phyloP scores from a whole-genome alignment of 2,888 invertebrate species.

The Rotaria magnacalcarata region DNA sequence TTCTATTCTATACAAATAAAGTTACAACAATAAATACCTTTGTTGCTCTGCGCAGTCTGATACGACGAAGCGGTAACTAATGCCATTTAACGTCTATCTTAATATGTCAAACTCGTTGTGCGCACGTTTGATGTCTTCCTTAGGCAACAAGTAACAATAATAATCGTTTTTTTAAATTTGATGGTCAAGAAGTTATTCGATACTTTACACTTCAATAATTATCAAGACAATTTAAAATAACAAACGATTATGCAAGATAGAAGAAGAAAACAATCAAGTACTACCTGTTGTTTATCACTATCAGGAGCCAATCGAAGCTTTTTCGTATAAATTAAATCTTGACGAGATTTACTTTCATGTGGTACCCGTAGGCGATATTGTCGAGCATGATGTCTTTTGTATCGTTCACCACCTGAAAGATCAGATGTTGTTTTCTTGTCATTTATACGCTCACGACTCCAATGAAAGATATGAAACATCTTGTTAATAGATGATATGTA shows the following conservation, averaged over 20 bases:
- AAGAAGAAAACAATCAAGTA: not conserved
- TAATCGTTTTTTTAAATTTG: not conserved
- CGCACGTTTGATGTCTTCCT: not conserved
- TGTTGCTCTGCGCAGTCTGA: not conserved
- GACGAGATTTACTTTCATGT: not conserved
- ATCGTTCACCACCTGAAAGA: not conserved
- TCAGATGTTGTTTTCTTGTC: not conserved
- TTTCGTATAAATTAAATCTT: not conserved
- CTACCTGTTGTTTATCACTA: not conserved
- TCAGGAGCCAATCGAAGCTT: not conserved
- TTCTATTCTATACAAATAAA: no score
- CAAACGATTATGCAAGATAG: not conserved
- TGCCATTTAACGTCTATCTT: not conserved
- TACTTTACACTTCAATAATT: not conserved
- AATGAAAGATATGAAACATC: not conserved
- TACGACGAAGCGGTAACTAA: not conserved
- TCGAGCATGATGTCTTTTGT: not conserved
- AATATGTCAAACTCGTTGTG: not conserved
- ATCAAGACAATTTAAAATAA: not conserved
- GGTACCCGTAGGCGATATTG: not conserved
- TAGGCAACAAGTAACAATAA: not conserved
- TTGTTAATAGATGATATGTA: not conserved
- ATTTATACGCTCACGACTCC: not conserved
- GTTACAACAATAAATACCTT: not conserved
- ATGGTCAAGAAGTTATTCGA: not conserved